Conservation (phyloP, 2,113 vertebrate genomes). For the Alouatta palliata region DNA sequence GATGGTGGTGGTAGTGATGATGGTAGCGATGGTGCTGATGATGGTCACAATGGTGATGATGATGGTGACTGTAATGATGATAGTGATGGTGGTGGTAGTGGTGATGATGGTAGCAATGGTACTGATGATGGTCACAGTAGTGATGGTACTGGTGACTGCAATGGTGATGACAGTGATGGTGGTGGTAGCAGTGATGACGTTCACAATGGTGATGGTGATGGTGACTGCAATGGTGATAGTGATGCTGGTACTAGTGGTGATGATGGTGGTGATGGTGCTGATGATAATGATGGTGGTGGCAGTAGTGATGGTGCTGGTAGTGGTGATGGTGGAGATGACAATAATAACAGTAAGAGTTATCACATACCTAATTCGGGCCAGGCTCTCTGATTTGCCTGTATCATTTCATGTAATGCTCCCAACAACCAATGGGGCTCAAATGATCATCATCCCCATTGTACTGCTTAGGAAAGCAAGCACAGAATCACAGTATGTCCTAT, state of each 20-base stretch:
- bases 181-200: rapidly evolving
- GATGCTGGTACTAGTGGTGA: rapidly evolving
- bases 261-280: rapidly evolving
- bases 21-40: too few relatives aligned
- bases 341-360: rapidly evolving
- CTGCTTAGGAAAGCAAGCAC: not conserved
- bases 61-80: not conserved
- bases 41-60: rapidly evolving
- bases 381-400: not conserved
- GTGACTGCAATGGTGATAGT: not conserved
- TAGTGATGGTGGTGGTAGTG: not conserved
- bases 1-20: not conserved
- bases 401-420: not conserved
- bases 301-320: rapidly evolving
- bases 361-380: rapidly evolving
- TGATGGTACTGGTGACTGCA: rapidly evolving
- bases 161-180: not conserved
- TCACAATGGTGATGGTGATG: too few relatives aligned
- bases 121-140: not conserved
- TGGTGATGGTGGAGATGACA: rapidly evolving
- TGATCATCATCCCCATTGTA: not conserved
- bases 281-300: rapidly evolving
- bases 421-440: too few relatives aligned
- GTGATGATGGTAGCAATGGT: rapidly evolving
- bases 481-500: rapidly evolving